Evolutionary conservation across 2,888 invertebrate genomes (phyloP).

Genomic region (Invenusta paracnida): DNA sequence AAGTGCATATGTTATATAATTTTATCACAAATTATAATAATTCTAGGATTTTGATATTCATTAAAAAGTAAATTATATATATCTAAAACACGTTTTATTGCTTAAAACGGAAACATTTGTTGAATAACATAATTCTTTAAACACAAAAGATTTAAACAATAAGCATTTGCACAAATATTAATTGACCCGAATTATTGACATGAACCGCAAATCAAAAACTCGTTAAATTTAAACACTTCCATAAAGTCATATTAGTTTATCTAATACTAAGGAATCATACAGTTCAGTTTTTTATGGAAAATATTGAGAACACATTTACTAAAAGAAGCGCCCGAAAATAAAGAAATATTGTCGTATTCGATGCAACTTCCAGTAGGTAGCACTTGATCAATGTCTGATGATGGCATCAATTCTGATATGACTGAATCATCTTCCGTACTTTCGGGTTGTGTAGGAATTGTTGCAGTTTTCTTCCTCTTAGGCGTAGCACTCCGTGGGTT

Average conservation of each 20-base stretch:
- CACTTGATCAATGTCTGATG: not conserved
- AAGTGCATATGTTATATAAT: constrained; percentile 19
- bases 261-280: not conserved
- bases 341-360: not conserved
- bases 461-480: not conserved
- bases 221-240: too few species aligned
- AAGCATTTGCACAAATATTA: constrained; percentile 15
- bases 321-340: not conserved
- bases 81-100: constrained; percentile 1
- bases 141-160: constrained; percentile 11
- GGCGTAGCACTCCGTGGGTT: not conserved
- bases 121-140: constrained; percentile 13
- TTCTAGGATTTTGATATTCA: too few species aligned
- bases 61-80: too few species aligned
- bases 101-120: constrained; percentile 5
- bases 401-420: not conserved
- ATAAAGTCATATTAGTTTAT: too few species aligned
- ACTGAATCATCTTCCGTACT: not conserved
- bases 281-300: not conserved
- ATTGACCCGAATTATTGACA: constrained; percentile 9
- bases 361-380: not conserved
- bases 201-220: constrained; percentile 19
- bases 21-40: constrained; percentile 23
- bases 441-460: not conserved
- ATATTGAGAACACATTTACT: not conserved